Evolutionary conservation across 2,888 invertebrate genomes (phyloP), one percentile per base, ranked within the genome.

Genomic region (Brassicogethes aeneus): DNA sequence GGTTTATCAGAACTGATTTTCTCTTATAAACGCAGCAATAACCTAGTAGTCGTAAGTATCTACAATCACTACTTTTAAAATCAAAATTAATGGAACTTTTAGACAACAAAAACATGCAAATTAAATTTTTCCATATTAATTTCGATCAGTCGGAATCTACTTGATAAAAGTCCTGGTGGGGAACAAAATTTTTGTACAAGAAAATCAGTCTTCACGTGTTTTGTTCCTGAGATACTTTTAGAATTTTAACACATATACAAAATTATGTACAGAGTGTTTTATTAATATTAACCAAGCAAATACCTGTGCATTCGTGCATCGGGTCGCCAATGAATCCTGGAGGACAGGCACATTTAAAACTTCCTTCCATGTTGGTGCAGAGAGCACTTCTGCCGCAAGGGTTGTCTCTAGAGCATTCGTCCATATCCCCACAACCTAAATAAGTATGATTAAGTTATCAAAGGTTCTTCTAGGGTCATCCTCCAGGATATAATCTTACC

Each of bases 291-390:
- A 12, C 12, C 10, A 8, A 42, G 37, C 36, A 51, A 53, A 49
- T 79, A 87, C 87, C 87, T 69, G 76, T 74, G 67, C 89, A 90
- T 53, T 76, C 77, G 38, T 75, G 69, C 64, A 79, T 74, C 14
- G 90, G 85, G 66, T 91, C 82, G 53, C 90, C 90, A 51, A 78
- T 74, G 67, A 80, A 88, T 55, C 91, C 91, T 55, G 82, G 79
- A 38, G 88, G 88, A 65, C 92, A 92, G 34, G 79, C 62, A 66
- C 92, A 92, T 52, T 79, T 79, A 67, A 80, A 88, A 54, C 80
- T 81, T 50, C 88, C 90, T 43, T 82, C 80, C 38, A 80, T 70
- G 64, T 91, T 90, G 46, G 80, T 77, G 63, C 92, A 92, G 39
- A 79, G 70, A 3, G 91, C 89, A 53, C 80, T 79, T 46, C 82